These are phyloP conservation scores for Pedicia rivosa DNA, from an alignment of 2,888 invertebrate genomes.

Conservation along the genomic window DNA sequence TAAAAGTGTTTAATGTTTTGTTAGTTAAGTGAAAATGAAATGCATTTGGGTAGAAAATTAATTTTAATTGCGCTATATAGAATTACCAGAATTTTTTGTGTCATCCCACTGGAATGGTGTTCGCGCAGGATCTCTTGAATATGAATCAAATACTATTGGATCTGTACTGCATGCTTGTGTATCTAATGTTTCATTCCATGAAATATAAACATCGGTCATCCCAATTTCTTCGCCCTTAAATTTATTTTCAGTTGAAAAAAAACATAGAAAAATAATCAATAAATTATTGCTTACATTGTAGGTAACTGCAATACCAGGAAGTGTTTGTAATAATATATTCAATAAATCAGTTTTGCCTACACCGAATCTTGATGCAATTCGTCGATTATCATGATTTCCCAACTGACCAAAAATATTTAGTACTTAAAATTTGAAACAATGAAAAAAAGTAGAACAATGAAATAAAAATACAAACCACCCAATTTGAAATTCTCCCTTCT, in stretches of 20 bases:
- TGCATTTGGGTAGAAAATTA: neutral
- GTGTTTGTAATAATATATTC: slow-evolving; percentile 36
- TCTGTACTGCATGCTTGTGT: slow-evolving; percentile 36
- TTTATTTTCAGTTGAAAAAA: neutral
- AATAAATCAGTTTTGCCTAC: slow-evolving; percentile 33
- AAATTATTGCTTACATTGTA: slow-evolving; percentile 32
- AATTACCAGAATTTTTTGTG: slow-evolving; percentile 27
- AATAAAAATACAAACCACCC: slow-evolving; percentile 38
- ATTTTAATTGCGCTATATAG: slow-evolving; percentile 14
- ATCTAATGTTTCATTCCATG: slow-evolving; percentile 36
- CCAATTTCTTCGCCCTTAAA: slow-evolving; percentile 51
- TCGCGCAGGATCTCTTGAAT: slow-evolving; percentile 38
- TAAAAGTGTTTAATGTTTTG: slow-evolving; percentile 11
- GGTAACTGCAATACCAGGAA: slow-evolving; percentile 42
- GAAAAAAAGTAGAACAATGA: too few species aligned
- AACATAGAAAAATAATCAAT: neutral
- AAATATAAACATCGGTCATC: slow-evolving; percentile 36
- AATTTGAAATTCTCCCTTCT: slow-evolving; percentile 40
- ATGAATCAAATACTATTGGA: slow-evolving; percentile 23
- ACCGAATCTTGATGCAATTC: slow-evolving; percentile 33
- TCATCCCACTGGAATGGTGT: slow-evolving; percentile 48
- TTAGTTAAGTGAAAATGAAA: neutral
- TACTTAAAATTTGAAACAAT: too few species aligned
- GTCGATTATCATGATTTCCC: slow-evolving; percentile 35
- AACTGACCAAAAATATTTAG: slow-evolving; percentile 23